A percentile compares a stretch with the other conserved stretches of the same genome.
Evolutionary conservation across 37 sponge, comb jelly and placozoan genomes (phyloP).

Genomic region (Oscarella lobularis): DNA sequence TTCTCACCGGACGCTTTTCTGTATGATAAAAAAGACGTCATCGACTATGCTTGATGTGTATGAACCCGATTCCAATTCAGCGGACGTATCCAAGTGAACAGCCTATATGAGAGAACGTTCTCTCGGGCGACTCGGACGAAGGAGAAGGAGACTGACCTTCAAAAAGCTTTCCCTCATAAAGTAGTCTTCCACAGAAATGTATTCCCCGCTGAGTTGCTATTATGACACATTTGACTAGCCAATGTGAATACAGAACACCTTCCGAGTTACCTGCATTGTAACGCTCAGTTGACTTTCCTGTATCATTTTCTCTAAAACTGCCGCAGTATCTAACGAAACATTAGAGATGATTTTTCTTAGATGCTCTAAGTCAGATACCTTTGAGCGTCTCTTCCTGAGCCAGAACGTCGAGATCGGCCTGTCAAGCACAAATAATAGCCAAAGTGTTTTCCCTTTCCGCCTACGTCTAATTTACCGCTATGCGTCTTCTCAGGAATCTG

Average conservation of each 20-base stretch:
- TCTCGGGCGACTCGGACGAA: conserved; percentile 10
- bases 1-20: conserved; percentile 61
- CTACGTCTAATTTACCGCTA: too few species aligned
- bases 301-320: neutral
- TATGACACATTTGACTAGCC: too few species aligned
- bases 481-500: conserved; percentile 41
- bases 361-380: too few species aligned
- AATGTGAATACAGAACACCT: too few species aligned
- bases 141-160: conserved; percentile 34
- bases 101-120: neutral
- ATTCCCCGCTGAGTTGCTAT: conserved; percentile 68
- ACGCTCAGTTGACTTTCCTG: conserved; percentile 10
- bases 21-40: conserved; percentile 77
- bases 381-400: conserved; percentile 2
- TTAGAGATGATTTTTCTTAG: too few species aligned
- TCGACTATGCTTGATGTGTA: conserved; percentile 44
- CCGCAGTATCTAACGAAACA: neutral
- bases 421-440: neutral
- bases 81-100: neutral
- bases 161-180: conserved; percentile 60
- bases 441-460: too few species aligned
- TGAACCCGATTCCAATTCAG: neutral
- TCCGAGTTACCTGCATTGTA: conserved; percentile 23
- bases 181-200: conserved; percentile 60
- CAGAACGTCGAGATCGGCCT: neutral